Conservation (phyloP, 2,888 invertebrate species). For the Lithosia quadra region DNA sequence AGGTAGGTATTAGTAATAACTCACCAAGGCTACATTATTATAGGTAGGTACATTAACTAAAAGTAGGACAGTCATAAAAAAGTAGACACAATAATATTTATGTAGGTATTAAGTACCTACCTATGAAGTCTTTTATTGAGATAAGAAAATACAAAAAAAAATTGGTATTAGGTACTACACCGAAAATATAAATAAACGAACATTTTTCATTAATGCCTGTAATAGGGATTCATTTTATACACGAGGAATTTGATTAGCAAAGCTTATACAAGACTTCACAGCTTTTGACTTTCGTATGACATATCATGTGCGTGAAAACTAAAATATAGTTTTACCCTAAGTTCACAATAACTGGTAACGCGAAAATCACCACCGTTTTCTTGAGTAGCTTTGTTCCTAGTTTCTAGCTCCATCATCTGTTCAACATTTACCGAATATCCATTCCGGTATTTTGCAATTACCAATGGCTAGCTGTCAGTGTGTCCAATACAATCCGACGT, state of each 20-base stretch:
- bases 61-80: too few relatives aligned
- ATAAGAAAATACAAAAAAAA: neutral
- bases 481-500: neutral
- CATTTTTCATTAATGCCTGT: neutral
- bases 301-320: too few relatives aligned
- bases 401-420: neutral
- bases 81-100: too few relatives aligned
- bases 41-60: too few relatives aligned
- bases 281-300: neutral
- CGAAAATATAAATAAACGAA: neutral
- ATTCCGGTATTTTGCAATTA: neutral
- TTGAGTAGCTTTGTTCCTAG: neutral
- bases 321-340: neutral
- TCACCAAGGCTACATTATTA: too few relatives aligned
- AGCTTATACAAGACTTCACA: neutral
- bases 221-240: neutral
- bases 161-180: neutral
- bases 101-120: too few relatives aligned
- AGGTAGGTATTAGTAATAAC: too few relatives aligned
- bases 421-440: neutral
- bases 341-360: neutral
- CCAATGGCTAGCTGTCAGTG: conserved; percentile 1
- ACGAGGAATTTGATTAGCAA: neutral
- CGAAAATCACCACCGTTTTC: neutral
- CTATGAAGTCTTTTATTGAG: too few relatives aligned